Percentiles rank a stretch among this genome's conserved stretches.
phyloP scores from a whole-genome alignment of 2,888 invertebrate genomes.

The Homarus gammarus region DNA sequence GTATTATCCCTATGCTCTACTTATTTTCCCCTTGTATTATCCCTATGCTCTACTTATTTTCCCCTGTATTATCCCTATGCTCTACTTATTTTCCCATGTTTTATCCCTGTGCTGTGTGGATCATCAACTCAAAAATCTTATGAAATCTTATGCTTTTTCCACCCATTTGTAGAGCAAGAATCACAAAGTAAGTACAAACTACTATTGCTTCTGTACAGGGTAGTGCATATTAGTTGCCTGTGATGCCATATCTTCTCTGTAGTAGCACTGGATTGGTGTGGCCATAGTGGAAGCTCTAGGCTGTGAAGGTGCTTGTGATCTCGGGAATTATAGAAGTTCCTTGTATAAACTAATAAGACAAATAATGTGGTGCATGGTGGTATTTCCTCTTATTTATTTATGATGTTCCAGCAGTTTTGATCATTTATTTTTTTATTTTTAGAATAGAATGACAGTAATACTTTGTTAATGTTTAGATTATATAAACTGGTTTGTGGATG shows the following conservation, averaged over 20 bases:
- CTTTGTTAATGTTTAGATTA: too few relatives aligned
- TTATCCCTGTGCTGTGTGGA: conserved; percentile 15
- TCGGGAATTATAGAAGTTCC: too few relatives aligned
- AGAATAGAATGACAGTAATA: too few relatives aligned
- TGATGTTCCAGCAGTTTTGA: too few relatives aligned
- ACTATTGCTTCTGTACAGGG: not conserved
- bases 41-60: conserved; percentile 19
- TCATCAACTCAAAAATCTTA: conserved; percentile 36
- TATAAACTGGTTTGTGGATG: too few relatives aligned
- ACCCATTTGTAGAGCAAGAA: conserved; percentile 66
- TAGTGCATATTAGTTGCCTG: not conserved
- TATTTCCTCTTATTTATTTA: too few relatives aligned
- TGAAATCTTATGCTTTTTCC: conserved; percentile 46
- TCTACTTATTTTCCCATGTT: conserved; percentile 16
- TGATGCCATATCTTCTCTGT: not conserved
- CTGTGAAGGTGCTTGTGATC: not conserved
- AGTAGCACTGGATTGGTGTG: not conserved
- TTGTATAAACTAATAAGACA: too few relatives aligned
- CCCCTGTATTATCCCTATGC: conserved; percentile 13
- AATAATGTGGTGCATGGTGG: too few relatives aligned
- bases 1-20: not conserved
- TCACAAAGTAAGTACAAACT: conserved; percentile 52
- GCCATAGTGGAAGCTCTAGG: not conserved
- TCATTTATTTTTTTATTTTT: too few relatives aligned
- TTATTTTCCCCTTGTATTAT: not conserved